Percentiles rank a stretch among this genome's conserved stretches.
Conservation (phyloP, 2,797 vertebrate genomes). For the Yasuhikotakia modesta region DNA sequence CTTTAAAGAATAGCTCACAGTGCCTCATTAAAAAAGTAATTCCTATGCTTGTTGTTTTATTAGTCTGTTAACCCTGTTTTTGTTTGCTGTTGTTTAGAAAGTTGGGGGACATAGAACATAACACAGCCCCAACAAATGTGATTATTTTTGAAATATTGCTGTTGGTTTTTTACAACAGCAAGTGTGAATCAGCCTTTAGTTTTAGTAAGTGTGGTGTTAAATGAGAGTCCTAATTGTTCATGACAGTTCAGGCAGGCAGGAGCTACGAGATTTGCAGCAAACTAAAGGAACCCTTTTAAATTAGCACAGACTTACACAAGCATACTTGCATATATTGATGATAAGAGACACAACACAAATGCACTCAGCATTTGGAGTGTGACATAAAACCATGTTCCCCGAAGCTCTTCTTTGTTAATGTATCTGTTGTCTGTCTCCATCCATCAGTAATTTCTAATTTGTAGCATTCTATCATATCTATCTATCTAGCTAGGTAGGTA, state of each 20-base stretch:
- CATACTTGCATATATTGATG: neutral
- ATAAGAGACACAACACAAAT: conserved; percentile 10
- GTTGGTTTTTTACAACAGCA: too few species aligned
- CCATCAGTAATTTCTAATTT: neutral
- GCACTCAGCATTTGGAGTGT: neutral
- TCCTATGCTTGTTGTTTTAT: neutral
- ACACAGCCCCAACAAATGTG: too few species aligned
- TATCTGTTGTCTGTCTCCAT: neutral
- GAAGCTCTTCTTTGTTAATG: too few species aligned
- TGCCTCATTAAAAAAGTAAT: neutral
- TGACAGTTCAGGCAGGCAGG: neutral
- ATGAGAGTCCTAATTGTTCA: conserved; percentile 16
- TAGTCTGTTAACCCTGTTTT: neutral
- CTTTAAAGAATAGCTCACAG: neutral
- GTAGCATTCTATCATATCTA: too few species aligned
- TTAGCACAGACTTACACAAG: conserved; percentile 22
- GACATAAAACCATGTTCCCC: neutral
- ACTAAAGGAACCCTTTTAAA: conserved; percentile 3
- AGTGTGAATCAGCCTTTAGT: too few species aligned
- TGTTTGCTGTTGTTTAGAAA: neutral
- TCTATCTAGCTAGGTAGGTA: too few species aligned
- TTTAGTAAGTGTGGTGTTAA: neutral
- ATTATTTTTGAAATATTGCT: too few species aligned
- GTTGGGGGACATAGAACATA: too few species aligned
- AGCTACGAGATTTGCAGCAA: neutral